Evolutionary conservation across 2,797 vertebrate genomes (phyloP), one percentile per base, ranked within the genome.

Genomic region (Pseudopleuronectes americanus): DNA sequence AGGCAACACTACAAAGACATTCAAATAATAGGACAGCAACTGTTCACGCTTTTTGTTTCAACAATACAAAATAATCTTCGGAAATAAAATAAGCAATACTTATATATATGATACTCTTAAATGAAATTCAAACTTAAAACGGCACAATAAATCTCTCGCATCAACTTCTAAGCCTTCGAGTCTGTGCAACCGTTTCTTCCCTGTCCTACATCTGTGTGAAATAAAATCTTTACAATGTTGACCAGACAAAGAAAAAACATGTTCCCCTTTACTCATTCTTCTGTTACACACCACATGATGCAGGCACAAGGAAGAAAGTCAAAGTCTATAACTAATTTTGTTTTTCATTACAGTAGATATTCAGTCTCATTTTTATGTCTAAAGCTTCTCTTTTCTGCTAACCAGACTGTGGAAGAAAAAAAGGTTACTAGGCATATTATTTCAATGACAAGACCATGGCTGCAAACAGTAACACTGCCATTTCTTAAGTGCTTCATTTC

Each of bases 291-390:
- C 76, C 76, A 81, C 68, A 81, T 74, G 78, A 90, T 68, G 76
- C 89, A 94, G 92, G 87, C 92, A 92, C 90, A 83, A 89, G 87
- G 84, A 91, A 92, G 80, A 86, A 89, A 76, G 71, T 74, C 76
- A 58, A 80, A 67, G 72, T 71, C 71, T 81, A 78, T 60, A 70
- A 77, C 67, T 52, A 59, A 70, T 77, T 80, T 31, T 55, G 76
- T 81, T 41, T 14, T 6, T 16, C 69, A 47, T 64, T 77, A 90
- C 84, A 92, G 80, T 83, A 85, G 72, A 84, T 85, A 81, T 73
- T 81, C 76, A 85, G 83, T 88, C 79, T 38, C 58, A 61, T 68
- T 67, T 75, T 62, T 70, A 41, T 8, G 51, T 64, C 79, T 77
- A 80, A 84, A 84, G 75, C 49, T 71, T 75, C 57, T 86, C 69